Percentiles rank a stretch among this genome's conserved stretches.
phyloP scores from a whole-genome alignment of 2,797 vertebrate genomes.

The Rhynchotus rufescens region DNA sequence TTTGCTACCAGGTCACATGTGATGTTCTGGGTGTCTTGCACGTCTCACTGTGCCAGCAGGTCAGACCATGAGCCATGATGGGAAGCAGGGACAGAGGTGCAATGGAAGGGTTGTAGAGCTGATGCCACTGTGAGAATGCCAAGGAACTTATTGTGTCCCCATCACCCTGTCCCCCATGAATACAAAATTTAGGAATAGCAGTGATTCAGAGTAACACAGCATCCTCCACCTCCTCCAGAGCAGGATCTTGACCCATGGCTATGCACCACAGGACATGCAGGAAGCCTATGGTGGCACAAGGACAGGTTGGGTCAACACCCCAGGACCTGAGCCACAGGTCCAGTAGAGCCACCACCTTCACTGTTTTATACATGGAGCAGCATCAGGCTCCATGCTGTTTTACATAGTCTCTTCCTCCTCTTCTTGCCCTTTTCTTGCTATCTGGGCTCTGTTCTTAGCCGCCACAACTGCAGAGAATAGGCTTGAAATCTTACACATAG shows the following conservation, averaged over 20 bases:
- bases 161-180: background rate
- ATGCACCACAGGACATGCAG: background rate
- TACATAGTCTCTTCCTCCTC: background rate
- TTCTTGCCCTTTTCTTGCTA: background rate
- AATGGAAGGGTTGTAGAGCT: accelerated
- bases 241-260: background rate
- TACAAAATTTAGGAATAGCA: background rate
- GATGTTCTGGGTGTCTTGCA: background rate
- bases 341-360: background rate
- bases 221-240: accelerated
- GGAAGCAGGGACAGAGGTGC: no score
- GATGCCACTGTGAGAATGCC: background rate
- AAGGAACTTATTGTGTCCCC: background rate
- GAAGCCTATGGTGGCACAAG: background rate
- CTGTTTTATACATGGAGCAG: background rate
- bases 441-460: background rate
- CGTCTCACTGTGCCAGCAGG: accelerated
- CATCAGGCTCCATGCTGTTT: accelerated
- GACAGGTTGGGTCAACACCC: background rate
- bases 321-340: background rate
- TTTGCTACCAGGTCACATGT: background rate
- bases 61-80: background rate
- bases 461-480: background rate
- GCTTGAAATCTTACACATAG: background rate
- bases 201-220: background rate